Conservation (phyloP, 1,140 invertebrate genomes). For the Asobara japonica region DNA sequence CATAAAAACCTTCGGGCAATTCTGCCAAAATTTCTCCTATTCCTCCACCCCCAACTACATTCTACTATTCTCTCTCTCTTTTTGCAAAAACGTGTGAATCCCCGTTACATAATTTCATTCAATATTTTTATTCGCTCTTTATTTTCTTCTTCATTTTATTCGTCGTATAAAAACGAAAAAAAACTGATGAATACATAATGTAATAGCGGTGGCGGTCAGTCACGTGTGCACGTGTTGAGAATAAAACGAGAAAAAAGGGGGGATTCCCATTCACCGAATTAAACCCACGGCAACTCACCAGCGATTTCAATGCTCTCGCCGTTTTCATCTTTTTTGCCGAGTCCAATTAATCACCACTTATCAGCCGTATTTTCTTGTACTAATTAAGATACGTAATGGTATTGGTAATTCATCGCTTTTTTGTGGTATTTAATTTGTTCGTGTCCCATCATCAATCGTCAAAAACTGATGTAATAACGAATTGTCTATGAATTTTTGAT, state of each 20-base stretch:
- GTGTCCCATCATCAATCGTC: no score
- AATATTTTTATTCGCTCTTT: no score
- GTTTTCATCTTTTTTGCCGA: neutral
- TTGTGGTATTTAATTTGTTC: neutral
- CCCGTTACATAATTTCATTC: neutral
- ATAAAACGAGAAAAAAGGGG: neutral
- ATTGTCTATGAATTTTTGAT: no score
- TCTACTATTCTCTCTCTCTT: no score
- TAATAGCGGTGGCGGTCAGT: neutral
- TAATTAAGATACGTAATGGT: neutral
- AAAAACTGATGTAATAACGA: no score
- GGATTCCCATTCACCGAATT: neutral
- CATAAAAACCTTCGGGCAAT: no score
- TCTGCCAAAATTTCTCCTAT: no score
- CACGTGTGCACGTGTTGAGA: conserved; percentile 1
- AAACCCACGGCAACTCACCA: neutral
- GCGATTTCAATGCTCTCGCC: neutral
- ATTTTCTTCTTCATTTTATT: neutral
- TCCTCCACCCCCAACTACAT: no score
- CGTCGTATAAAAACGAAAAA: neutral
- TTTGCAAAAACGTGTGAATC: neutral
- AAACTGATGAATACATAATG: neutral
- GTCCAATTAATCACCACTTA: neutral
- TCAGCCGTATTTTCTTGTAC: neutral
- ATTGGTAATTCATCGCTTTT: neutral